These are phyloP conservation scores for Melitaea cinxia DNA, from an alignment of 1,140 invertebrate species.

Conservation along the genomic window DNA sequence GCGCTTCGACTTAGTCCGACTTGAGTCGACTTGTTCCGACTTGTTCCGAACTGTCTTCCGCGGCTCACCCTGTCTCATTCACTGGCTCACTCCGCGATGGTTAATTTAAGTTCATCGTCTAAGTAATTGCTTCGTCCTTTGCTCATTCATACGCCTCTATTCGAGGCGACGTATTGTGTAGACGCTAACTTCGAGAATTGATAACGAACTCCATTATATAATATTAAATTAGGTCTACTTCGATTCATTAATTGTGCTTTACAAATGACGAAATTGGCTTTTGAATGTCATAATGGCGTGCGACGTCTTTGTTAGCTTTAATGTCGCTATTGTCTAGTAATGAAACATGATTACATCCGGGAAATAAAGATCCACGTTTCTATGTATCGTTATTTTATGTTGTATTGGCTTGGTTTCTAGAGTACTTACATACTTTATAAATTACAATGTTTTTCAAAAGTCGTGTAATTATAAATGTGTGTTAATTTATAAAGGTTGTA, in stretches of 20 bases:
- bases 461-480: too few relatives aligned
- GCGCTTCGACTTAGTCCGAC: background rate
- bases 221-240: conserved; percentile 42
- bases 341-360: conserved; percentile 14
- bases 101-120: conserved; percentile 48
- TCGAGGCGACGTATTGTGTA: conserved; percentile 31
- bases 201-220: conserved; percentile 39
- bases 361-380: too few relatives aligned
- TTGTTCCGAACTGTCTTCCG: background rate
- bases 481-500: too few relatives aligned
- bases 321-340: conserved; percentile 36
- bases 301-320: conserved; percentile 25
- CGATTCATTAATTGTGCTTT: conserved; percentile 38
- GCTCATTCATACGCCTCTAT: conserved; percentile 38
- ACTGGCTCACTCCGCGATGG: conserved; percentile 23
- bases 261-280: conserved; percentile 33
- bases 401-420: too few relatives aligned
- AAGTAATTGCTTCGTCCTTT: conserved; percentile 47
- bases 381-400: too few relatives aligned
- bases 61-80: background rate
- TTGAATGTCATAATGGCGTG: conserved; percentile 24
- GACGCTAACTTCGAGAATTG: conserved; percentile 28
- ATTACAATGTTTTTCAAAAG: too few relatives aligned
- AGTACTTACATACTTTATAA: too few relatives aligned
- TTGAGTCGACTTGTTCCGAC: too few relatives aligned